Percentiles rank a stretch among this genome's conserved stretches.
phyloP scores from a whole-genome alignment of 2,797 vertebrate species.

The Hybognathus amarus region DNA sequence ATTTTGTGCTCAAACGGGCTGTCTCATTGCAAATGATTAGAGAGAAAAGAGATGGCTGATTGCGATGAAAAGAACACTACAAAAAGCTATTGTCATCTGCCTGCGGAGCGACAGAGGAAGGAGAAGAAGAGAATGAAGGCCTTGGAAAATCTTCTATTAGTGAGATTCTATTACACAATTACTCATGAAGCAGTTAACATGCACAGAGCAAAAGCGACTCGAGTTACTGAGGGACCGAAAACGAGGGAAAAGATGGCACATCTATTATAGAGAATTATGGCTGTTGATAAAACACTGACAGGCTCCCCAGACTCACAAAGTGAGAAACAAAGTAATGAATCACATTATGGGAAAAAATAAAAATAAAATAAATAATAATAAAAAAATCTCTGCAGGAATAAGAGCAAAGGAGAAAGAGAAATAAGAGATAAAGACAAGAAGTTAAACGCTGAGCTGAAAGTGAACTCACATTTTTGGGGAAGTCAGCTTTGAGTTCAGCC shows the following conservation, averaged over 20 bases:
- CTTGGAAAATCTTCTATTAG: conserved; percentile 46
- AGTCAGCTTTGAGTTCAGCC: conserved; percentile 80
- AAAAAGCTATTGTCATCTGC: conserved; percentile 53
- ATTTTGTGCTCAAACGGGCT: conserved; percentile 58
- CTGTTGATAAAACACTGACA: conserved; percentile 62
- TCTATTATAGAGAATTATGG: conserved; percentile 56
- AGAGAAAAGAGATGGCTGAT: conserved; percentile 50
- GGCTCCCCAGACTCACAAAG: conserved; percentile 41
- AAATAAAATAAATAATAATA: no score
- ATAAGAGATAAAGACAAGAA: conserved; percentile 5
- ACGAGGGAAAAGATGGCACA: conserved; percentile 33
- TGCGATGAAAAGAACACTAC: conserved; percentile 48
- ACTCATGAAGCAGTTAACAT: conserved; percentile 54
- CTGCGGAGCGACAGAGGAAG: conserved; percentile 37
- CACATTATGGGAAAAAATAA: conserved; percentile 31
- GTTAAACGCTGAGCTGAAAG: background rate
- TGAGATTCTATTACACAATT: conserved; percentile 52
- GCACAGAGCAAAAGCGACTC: conserved; percentile 37
- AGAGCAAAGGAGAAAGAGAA: conserved; percentile 18
- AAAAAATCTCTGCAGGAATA: conserved; percentile 3
- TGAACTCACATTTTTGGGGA: conserved; percentile 77
- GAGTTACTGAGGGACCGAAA: conserved; percentile 43
- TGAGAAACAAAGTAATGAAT: conserved; percentile 55
- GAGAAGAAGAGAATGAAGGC: conserved; percentile 37
- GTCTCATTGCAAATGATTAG: conserved; percentile 57